Conservation (phyloP, 2,113 vertebrate genomes). For the Perccottus glenii region DNA sequence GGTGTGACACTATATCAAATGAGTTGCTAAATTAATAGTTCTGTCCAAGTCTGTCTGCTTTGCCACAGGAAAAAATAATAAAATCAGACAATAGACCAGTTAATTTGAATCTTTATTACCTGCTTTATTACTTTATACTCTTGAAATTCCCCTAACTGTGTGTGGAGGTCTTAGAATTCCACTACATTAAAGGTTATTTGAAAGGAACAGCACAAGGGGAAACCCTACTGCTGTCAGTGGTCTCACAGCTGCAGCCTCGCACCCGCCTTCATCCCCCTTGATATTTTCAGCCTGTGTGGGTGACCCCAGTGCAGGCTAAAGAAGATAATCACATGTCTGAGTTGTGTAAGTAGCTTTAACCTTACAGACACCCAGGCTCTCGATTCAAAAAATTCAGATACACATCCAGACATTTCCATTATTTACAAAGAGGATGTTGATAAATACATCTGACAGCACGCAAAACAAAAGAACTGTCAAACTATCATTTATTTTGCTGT, state of each 20-base stretch:
- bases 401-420: conserved; percentile 23
- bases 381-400: conserved; percentile 5
- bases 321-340: conserved; percentile 52
- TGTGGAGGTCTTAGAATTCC: conserved; percentile 8
- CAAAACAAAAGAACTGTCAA: no score
- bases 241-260: not conserved
- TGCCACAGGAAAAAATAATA: no score
- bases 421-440: conserved; percentile 11
- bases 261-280: conserved; percentile 21
- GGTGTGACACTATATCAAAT: no score
- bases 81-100: no score
- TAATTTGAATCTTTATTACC: no score
- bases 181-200: conserved; percentile 11
- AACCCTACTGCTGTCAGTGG: conserved; percentile 54
- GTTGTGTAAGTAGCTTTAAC: conserved; percentile 59
- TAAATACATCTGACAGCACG: conserved; percentile 43
- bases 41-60: no score
- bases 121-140: no score
- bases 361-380: conserved; percentile 16
- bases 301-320: conserved; percentile 50
- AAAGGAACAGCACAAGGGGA: conserved; percentile 42
- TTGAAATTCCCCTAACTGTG: not conserved
- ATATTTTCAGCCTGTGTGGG: conserved; percentile 52
- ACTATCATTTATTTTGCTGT: no score
- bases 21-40: no score